A percentile compares a stretch with the other conserved stretches of the same genome.
These are phyloP conservation scores for Strongylocentrotus purpuratus DNA, from an alignment of 35 echinoderm and acorn worm species.

Conservation along the genomic window DNA sequence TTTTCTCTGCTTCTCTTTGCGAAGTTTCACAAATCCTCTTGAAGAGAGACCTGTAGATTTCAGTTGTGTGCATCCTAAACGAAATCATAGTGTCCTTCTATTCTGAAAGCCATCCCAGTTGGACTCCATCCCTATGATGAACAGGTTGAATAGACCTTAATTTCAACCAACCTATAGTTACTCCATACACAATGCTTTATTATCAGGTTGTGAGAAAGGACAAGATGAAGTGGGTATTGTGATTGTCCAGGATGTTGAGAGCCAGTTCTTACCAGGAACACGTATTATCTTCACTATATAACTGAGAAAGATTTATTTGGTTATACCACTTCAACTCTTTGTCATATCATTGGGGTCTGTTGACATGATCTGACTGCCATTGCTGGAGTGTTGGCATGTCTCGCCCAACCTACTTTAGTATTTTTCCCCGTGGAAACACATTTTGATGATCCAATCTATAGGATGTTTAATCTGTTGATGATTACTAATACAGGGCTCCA, in stretches of 20 bases:
- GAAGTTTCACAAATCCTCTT: not conserved
- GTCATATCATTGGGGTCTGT: not conserved
- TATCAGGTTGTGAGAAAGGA: not conserved
- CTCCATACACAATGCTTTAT: not conserved
- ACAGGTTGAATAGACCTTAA: not conserved
- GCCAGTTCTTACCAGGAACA: not conserved
- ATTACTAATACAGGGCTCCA: too few relatives aligned
- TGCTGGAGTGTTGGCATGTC: not conserved
- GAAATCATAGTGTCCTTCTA: not conserved
- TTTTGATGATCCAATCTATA: too few relatives aligned
- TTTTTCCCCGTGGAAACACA: too few relatives aligned
- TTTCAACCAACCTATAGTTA: not conserved
- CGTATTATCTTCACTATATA: not conserved
- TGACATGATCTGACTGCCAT: not conserved
- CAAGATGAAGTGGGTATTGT: not conserved
- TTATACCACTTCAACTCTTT: not conserved
- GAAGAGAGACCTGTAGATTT: not conserved
- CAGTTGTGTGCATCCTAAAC: not conserved
- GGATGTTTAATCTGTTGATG: too few relatives aligned
- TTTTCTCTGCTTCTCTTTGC: too few relatives aligned
- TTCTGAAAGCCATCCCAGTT: not conserved
- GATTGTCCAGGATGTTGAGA: not conserved
- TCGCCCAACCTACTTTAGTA: too few relatives aligned
- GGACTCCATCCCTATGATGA: not conserved
- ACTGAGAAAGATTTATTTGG: not conserved